Evolutionary conservation across 2,797 vertebrate genomes (phyloP).

Genomic region (Clamator glandarius): DNA sequence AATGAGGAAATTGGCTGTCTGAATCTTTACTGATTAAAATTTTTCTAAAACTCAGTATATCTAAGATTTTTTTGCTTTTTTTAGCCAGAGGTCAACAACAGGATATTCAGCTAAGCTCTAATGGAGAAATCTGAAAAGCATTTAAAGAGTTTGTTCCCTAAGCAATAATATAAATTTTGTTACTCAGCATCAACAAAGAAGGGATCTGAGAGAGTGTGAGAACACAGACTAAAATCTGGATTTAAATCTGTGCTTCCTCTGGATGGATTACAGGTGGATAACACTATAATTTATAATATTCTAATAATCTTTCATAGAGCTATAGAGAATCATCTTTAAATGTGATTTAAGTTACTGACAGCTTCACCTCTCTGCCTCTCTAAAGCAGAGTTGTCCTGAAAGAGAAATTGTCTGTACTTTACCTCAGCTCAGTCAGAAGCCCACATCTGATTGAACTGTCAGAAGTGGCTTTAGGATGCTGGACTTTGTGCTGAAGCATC

Average conservation of each 20-base stretch:
- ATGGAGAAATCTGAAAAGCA: background rate
- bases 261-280: fast-evolving
- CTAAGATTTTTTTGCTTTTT: background rate
- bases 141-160: background rate
- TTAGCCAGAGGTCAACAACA: background rate
- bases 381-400: background rate
- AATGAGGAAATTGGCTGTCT: background rate
- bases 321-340: background rate
- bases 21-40: background rate
- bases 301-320: background rate
- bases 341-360: background rate
- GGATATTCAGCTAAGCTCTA: background rate
- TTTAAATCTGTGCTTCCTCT: background rate
- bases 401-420: background rate
- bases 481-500: background rate
- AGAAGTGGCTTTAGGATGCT: background rate
- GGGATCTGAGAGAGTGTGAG: background rate
- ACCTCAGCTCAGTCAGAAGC: background rate
- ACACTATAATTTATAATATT: background rate
- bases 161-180: background rate
- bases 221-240: background rate
- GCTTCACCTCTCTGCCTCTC: background rate
- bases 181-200: background rate
- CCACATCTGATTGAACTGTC: background rate
- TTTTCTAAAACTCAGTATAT: background rate